phyloP scores from a whole-genome alignment of 2,888 invertebrate species.

The Leistus spinibarbis region DNA sequence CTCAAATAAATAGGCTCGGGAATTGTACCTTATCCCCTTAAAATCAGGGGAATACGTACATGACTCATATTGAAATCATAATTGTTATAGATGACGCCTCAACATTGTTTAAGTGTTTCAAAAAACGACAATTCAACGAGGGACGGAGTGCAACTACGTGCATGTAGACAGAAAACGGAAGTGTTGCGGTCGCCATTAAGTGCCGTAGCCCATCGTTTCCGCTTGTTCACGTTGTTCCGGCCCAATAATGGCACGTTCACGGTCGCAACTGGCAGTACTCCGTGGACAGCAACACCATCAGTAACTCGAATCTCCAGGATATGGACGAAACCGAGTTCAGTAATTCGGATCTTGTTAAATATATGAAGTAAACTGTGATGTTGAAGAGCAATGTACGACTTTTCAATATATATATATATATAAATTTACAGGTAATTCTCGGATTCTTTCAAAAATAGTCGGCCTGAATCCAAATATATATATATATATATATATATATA shows the following conservation, averaged over 20 bases:
- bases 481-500: no score
- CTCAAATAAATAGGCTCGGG: no score
- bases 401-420: no score
- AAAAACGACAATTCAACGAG: neutral
- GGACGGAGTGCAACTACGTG: neutral
- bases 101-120: neutral
- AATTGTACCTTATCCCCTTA: no score
- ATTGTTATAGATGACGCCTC: neutral
- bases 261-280: neutral
- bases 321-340: slow-evolving; percentile 71
- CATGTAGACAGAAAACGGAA: neutral
- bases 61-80: no score
- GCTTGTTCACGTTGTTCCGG: slow-evolving; percentile 5
- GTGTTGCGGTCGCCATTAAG: neutral
- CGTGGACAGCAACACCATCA: slow-evolving; percentile 61
- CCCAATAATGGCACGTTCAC: neutral
- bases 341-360: slow-evolving; percentile 70
- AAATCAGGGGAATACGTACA: no score
- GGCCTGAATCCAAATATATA: no score
- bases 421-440: no score
- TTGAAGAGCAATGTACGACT: no score
- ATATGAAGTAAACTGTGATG: slow-evolving; percentile 69
- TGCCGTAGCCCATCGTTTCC: slow-evolving; percentile 18
- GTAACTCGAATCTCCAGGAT: slow-evolving; percentile 77
- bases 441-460: no score